phyloP scores from a whole-genome alignment of 1,140 invertebrate species.

The Paralvinella palmiformis region DNA sequence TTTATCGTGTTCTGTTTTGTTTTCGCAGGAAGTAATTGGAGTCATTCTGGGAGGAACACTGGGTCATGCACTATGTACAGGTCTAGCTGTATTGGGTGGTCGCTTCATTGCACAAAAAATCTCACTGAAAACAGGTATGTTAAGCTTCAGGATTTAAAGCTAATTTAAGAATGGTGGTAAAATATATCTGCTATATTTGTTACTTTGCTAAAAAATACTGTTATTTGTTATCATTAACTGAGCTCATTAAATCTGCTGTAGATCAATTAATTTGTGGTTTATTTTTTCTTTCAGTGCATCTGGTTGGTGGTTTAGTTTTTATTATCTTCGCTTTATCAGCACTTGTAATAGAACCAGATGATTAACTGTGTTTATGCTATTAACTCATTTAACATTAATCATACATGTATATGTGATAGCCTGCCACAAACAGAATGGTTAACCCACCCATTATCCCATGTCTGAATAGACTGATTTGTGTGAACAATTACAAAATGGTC shows the following conservation, averaged over 20 bases:
- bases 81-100: slow-evolving; percentile 91
- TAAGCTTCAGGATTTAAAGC: background rate
- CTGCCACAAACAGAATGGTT: too few relatives aligned
- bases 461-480: too few relatives aligned
- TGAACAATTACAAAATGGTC: too few relatives aligned
- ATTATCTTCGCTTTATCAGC: slow-evolving; percentile 84
- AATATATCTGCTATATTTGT: background rate
- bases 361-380: too few relatives aligned
- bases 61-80: slow-evolving; percentile 92
- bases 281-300: slow-evolving; percentile 68
- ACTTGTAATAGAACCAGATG: slow-evolving; percentile 61
- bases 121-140: slow-evolving; percentile 77
- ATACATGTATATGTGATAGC: too few relatives aligned
- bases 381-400: too few relatives aligned
- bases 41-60: slow-evolving; percentile 87
- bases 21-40: slow-evolving; percentile 73
- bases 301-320: slow-evolving; percentile 89
- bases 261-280: background rate
- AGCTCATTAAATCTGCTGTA: background rate
- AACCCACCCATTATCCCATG: too few relatives aligned
- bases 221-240: too few relatives aligned
- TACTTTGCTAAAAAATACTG: background rate
- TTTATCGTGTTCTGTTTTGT: background rate
- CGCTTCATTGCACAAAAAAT: slow-evolving; percentile 93
- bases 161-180: background rate